These are phyloP conservation scores for Tangachromis dhanisi DNA, from an alignment of 2,113 vertebrate species.

Conservation along the genomic window DNA sequence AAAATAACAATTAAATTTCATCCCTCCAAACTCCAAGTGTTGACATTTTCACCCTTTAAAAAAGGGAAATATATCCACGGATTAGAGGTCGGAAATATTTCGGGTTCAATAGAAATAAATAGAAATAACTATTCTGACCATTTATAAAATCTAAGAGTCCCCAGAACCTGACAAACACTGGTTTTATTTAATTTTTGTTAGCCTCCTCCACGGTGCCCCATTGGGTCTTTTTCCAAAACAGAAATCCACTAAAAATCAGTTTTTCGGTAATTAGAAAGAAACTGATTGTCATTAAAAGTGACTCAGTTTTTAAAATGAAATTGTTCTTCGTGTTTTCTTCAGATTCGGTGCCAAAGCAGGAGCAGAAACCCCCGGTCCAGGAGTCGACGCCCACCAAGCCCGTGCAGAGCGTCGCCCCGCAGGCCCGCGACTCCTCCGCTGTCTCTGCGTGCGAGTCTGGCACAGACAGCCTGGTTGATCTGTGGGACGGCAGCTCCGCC, in stretches of 20 bases:
- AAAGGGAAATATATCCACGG: background rate
- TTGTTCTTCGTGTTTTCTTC: background rate
- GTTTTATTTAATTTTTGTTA: background rate
- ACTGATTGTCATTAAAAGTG: background rate
- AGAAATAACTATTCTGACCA: background rate
- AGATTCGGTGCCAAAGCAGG: constrained; percentile 44
- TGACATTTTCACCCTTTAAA: background rate
- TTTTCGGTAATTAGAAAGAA: background rate
- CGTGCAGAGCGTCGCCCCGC: constrained; percentile 64
- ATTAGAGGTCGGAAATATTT: background rate
- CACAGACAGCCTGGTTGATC: constrained; percentile 74
- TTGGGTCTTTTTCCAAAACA: background rate
- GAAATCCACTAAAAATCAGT: background rate
- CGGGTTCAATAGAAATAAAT: background rate
- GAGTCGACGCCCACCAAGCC: constrained; percentile 58
- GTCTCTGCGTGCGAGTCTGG: constrained; percentile 49
- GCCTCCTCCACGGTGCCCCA: accelerated
- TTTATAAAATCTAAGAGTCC: background rate
- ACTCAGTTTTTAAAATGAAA: background rate
- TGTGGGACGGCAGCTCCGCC: constrained; percentile 76
- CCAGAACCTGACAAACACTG: background rate
- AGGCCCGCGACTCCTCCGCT: constrained; percentile 46
- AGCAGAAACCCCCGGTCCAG: constrained; percentile 38
- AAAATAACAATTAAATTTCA: background rate
- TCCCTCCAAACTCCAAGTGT: background rate